Evolutionary conservation across 2,797 vertebrate genomes (phyloP).

Genomic region (Acanthis flammea): DNA sequence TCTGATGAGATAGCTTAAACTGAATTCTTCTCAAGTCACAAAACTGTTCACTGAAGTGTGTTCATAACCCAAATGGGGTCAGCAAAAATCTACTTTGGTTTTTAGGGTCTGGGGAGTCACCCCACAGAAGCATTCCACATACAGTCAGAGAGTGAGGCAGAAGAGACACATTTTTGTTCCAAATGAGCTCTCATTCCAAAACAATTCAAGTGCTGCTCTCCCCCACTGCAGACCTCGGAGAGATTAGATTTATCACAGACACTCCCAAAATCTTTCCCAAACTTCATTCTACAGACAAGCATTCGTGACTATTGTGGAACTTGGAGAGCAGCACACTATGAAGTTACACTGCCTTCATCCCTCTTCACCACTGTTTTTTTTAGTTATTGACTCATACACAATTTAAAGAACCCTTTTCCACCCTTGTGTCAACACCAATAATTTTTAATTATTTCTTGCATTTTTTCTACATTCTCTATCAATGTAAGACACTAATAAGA

Average conservation of each 20-base stretch:
- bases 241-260: neutral
- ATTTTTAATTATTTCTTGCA: neutral
- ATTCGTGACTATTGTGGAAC: neutral
- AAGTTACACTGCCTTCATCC: neutral
- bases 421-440: neutral
- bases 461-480: neutral
- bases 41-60: neutral
- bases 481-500: neutral
- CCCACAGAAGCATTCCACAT: neutral
- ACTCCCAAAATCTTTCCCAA: neutral
- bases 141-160: neutral
- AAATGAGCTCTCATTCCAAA: neutral
- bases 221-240: neutral
- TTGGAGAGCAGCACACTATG: neutral
- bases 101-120: neutral
- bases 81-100: neutral
- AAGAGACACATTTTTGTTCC: neutral
- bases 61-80: accelerated
- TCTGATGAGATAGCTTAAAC: neutral
- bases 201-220: neutral
- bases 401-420: neutral
- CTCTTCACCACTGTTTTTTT: neutral
- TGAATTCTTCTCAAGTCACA: neutral
- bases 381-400: neutral
- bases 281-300: neutral